Base-by-base conservation (phyloP, 2,888 invertebrate genomes). In the Eupeodes latifasciatus region DNA sequence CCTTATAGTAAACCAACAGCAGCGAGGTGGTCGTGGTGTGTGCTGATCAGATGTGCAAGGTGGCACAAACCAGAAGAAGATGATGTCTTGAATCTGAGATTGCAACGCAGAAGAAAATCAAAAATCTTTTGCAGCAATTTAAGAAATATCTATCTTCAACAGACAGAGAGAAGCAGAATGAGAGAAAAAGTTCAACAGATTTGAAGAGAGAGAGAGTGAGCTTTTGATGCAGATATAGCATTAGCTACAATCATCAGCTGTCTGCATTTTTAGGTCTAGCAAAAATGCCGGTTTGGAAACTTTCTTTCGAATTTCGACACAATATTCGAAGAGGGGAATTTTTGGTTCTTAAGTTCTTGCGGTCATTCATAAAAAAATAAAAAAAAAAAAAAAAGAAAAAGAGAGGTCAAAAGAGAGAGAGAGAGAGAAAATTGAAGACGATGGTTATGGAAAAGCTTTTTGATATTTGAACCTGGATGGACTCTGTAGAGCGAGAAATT, bases 301-400 rank as follows among this genome's bases (percentile, higher is more conserved):
- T 85, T 85, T 88, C 85, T 88, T 88, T 85, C 85, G 88, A 88
- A 84, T 40, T 72, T 83, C 83, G 74, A 83, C 66, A 34, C 5
- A 49, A 14, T 69, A 47, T 72, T 79, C 79, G 64, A 79, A 76
- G 19, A 59, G 71, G 79, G 40, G 67, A 62, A 49, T 14, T 12
- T 16, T 36, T 19, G 14, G 40, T 27, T 27, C 1, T 36, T 4
- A 59, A 59, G 57, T 57, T 57, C 1, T 7, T 40, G 7, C 27
- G 51, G 61, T 74, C 87, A 87, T 87, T 87, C 87, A 87, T 87
- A 87, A 87, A 87, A 87, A 74, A 69, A 1, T 19, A n/a, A 57
- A 72, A 55, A 81, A 80, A 71, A 72, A 69, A 72, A 55, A 81
- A 80, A 71, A 72, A 69, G 27, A 40, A 40, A 4, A 40, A 40